These are phyloP conservation scores for Hoplias malabaricus DNA, from an alignment of 2,113 vertebrate species.

Conservation along the genomic window DNA sequence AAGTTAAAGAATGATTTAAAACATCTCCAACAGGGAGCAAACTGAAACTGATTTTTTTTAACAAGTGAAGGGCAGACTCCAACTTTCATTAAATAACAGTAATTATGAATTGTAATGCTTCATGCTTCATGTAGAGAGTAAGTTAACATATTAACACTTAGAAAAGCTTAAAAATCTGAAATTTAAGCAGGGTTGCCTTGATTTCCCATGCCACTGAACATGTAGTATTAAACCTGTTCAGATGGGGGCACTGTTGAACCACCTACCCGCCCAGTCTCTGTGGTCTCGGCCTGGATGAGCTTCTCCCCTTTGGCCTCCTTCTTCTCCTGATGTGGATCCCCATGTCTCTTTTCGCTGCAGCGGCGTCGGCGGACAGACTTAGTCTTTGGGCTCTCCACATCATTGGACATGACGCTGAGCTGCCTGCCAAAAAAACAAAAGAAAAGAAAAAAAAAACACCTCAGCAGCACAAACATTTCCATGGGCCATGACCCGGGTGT, in stretches of 20 bases:
- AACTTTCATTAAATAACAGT: no score
- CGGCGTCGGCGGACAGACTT: constrained; percentile 71
- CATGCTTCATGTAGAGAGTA: no score
- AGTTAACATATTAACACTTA: no score
- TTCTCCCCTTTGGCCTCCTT: constrained; percentile 63
- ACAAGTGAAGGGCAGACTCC: no score
- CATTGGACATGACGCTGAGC: constrained; percentile 85
- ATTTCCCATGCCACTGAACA: no score
- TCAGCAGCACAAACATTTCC: not conserved
- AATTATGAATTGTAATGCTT: no score
- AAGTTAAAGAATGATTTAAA: no score
- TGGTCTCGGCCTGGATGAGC: constrained; percentile 83
- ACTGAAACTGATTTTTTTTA: no score
- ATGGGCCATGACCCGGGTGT: not conserved
- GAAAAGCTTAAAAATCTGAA: not conserved
- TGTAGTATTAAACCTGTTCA: not conserved
- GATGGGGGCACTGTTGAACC: not conserved
- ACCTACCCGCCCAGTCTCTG: constrained; percentile 83
- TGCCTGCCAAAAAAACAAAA: constrained; percentile 74
- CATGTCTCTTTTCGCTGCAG: constrained; percentile 73
- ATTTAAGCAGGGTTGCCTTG: no score
- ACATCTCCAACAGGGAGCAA: no score
- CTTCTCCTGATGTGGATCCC: constrained; percentile 64
- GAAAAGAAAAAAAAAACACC: not conserved
- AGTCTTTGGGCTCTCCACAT: constrained; percentile 76